Base-by-base conservation (phyloP, 2,113 vertebrate species). In the Callithrix jacchus region DNA sequence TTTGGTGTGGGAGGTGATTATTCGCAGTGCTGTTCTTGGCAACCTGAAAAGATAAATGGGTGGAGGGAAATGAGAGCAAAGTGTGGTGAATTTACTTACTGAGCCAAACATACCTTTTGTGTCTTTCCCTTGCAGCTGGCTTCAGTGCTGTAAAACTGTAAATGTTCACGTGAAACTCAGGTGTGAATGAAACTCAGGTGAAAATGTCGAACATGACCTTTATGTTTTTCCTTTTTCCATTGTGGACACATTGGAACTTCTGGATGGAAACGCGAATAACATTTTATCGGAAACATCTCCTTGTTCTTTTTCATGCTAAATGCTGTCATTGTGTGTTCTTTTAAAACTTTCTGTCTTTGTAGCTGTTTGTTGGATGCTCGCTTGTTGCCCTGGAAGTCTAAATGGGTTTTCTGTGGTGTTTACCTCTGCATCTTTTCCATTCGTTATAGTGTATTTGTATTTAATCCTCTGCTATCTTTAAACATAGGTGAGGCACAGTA, bases 1-100 rank as follows among this genome's bases (percentile, higher is more conserved):
- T 18, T 70, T 30, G 70, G 70, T 27, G 56, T 96, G 85, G 97
- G 95, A 52, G 87, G 68, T 5, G 64, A 77, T 90, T 61, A 66
- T 84, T 74, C 70, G 42, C 61, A 76, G 81, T 87, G 85, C 89
- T 86, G 70, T 89, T 96, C 95, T 61, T 80, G 52, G 96, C 84
- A 87, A 71, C 54, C 42, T 64, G 92, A 35, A 86, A 82, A 96
- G 93, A 42, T 66, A 91, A 94, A 83, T 40, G 89, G 27, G 79
- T 40, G 73, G 68, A 27, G 80, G 68, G 49, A 47, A 89, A 52
- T 0, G 73, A 77, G 81, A 58, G 68, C 81, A 32, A 17, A 45
- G 20, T 10, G 77, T 52, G 54, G 47, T 61, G 18, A 71, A 40
- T 27, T 58, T 25, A 42, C 76, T 56, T 86, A 21, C 27, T 30